Evolutionary conservation across 2,113 vertebrate genomes (phyloP), one percentile per base, ranked within the genome.

Genomic region (Geothlypis trichas): DNA sequence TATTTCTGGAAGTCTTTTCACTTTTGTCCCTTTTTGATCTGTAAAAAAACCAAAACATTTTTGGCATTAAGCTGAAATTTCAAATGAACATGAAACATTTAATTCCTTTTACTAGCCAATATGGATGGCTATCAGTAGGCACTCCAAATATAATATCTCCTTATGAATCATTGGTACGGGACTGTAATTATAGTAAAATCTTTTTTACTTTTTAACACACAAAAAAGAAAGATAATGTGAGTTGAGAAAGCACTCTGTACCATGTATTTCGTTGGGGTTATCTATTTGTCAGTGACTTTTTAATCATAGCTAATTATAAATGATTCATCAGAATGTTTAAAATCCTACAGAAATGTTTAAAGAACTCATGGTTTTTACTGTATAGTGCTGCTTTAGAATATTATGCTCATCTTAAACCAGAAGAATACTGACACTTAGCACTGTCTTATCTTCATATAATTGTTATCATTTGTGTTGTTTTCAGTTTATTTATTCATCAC

Each of bases 261-360:
- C 35, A 5, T 59, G 41, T 75, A 65, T 94, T 95, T 89, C 77
- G 28, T 76, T 69, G 11, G 57, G 20, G n/a, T 91, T 91, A 84
- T 87, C 68, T 95, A 54, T 79, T 89, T 76, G 54, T 61, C 62
- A 82, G 58, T 79, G 58, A 84, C 37, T 91, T 97, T 95, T 95
- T 84, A 87, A 87, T 87, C 87, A 82, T 22, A 87, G 41, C 26
- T 92, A 91, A 89, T 94, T 95, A 89, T 37, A 87, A 75, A 82
- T 84, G 73, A 91, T 94, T 95, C 80, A 92, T 81, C 58, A 65
- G 71, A 82, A 94, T 79, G 63, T 79, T 96, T 93, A 33, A 94
- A 95, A 79, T 51, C 31, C 41, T 85, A 79, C 44, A 76, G 44
- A 95, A 96, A 85, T 80, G 23, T 76, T 87, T 93, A 82, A 89